Conservation (phyloP, 1,140 invertebrate genomes). For the Drosophila suzukii region DNA sequence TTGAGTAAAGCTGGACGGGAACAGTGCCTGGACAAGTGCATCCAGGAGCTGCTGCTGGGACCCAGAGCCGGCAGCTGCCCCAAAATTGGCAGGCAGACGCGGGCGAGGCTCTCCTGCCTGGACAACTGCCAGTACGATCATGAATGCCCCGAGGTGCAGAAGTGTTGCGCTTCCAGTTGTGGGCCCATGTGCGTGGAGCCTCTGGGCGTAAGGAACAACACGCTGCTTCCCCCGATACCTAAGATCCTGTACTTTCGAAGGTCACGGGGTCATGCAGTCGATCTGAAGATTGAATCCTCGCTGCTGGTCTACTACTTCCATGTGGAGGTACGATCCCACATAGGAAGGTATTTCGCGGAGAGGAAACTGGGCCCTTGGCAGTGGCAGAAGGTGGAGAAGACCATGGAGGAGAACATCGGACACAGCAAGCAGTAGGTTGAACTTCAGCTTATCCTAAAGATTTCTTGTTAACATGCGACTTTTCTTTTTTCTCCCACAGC, state of each 20-base stretch:
- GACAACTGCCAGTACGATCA: conserved; percentile 87
- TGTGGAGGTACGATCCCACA: conserved; percentile 86
- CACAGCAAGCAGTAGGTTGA: conserved; percentile 63
- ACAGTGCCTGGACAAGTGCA: conserved; percentile 61
- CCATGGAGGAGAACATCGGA: conserved; percentile 61
- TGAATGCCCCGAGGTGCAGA: conserved; percentile 87
- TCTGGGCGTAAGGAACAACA: conserved; percentile 85
- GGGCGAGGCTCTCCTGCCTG: conserved; percentile 85
- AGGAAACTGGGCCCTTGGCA: conserved; percentile 86
- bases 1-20: conserved; percentile 20
- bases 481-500: conserved; percentile 27
- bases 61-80: conserved; percentile 69
- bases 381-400: conserved; percentile 81
- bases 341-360: conserved; percentile 85
- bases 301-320: conserved; percentile 71
- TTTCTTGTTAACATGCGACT: neutral
- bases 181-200: conserved; percentile 88
- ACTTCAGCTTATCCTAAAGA: neutral
- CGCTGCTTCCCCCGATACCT: conserved; percentile 70
- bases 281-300: conserved; percentile 75
- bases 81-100: conserved; percentile 53
- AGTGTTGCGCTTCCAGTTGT: conserved; percentile 88
- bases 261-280: conserved; percentile 74
- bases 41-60: conserved; percentile 54
- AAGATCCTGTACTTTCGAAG: conserved; percentile 66